A percentile compares a stretch with the other conserved stretches of the same genome.
Conservation (phyloP, 2,797 vertebrate species). For the Pogoniulus pusillus region DNA sequence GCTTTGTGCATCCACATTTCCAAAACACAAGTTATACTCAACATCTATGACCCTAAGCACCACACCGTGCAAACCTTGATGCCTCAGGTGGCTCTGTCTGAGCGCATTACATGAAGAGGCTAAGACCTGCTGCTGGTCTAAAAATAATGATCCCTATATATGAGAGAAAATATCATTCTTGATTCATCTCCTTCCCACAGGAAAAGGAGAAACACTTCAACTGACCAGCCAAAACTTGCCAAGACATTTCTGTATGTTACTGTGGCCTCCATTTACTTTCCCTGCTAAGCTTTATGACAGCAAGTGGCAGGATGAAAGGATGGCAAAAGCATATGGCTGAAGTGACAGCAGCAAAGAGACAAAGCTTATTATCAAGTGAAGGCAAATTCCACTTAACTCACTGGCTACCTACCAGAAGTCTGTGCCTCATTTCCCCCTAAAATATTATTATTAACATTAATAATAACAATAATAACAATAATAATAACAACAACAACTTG, state of each 20-base stretch:
- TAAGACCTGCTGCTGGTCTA: slow-evolving; percentile 53
- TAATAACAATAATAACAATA: background rate
- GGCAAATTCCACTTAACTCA: slow-evolving; percentile 24
- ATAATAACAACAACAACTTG: background rate
- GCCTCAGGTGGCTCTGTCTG: slow-evolving; percentile 17
- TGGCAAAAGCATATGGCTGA: background rate
- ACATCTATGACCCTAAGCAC: background rate
- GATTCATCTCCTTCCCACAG: background rate
- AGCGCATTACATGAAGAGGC: slow-evolving; percentile 60
- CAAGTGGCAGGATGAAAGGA: background rate
- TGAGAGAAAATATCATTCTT: background rate
- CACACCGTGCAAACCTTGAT: background rate
- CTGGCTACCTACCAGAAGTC: background rate
- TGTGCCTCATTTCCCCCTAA: background rate
- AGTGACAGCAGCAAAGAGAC: background rate
- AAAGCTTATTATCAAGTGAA: slow-evolving; percentile 49
- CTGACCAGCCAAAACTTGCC: background rate
- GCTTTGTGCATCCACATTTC: background rate
- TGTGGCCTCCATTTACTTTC: background rate
- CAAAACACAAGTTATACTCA: background rate
- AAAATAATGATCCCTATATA: slow-evolving; percentile 64
- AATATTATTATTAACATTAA: no score
- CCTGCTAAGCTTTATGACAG: background rate
- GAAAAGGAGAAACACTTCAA: background rate
- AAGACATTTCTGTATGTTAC: background rate